Conservation (phyloP, 1,140 invertebrate species). For the Heliconius hewitsoni region DNA sequence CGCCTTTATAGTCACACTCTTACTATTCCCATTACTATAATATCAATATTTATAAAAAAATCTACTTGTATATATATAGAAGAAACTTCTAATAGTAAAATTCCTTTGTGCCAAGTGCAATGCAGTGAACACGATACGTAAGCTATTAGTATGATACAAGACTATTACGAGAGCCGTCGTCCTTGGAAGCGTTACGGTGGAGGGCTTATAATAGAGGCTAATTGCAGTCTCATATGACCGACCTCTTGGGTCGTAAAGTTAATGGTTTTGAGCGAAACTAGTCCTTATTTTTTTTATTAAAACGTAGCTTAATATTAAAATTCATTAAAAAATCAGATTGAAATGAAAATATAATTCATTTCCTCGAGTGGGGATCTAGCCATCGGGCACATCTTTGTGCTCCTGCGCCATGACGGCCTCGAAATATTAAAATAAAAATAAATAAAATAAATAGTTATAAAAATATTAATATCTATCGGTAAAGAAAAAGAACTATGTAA, state of each 20-base stretch:
- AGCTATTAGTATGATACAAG: constrained; percentile 26
- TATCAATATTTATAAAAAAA: no score
- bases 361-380: no score
- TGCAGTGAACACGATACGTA: constrained; percentile 2
- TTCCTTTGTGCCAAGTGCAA: neutral
- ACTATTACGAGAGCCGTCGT: constrained; percentile 25
- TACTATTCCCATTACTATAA: no score
- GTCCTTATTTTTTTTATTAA: constrained; percentile 10
- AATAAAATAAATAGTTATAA: no score
- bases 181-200: constrained; percentile 28
- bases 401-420: no score
- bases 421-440: no score
- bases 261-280: constrained; percentile 22
- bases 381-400: no score
- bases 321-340: no score
- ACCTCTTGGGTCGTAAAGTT: constrained; percentile 25
- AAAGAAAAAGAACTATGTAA: no score
- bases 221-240: constrained; percentile 33
- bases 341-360: no score
- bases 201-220: constrained; percentile 33
- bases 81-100: neutral
- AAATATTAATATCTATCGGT: no score
- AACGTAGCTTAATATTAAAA: neutral
- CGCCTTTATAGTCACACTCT: no score
- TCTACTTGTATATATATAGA: neutral